phyloP scores from a whole-genome alignment of 2,888 invertebrate genomes.

The Teleiodes luculella region DNA sequence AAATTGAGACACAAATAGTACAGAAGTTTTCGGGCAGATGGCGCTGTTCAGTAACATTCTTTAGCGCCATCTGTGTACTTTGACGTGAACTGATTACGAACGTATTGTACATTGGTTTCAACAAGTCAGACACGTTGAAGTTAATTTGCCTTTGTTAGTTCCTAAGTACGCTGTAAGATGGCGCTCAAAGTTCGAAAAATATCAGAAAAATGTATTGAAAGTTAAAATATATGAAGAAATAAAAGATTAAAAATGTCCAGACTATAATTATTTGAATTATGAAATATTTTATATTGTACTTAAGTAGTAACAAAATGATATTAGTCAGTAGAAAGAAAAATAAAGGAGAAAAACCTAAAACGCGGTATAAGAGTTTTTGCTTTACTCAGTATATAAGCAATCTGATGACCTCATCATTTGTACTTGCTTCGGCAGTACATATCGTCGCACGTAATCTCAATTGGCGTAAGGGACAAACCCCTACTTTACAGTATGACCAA shows the following conservation, averaged over 20 bases:
- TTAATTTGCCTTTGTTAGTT: neutral
- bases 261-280: too few species aligned
- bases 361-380: conserved; percentile 25
- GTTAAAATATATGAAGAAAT: neutral
- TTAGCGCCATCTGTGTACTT: neutral
- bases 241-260: neutral
- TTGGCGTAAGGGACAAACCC: too few species aligned
- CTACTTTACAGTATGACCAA: too few species aligned
- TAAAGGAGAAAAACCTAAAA: conserved; percentile 20
- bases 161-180: neutral
- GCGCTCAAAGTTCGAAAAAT: neutral
- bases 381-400: conserved; percentile 13
- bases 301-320: neutral
- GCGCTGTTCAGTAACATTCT: too few species aligned
- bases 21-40: too few species aligned
- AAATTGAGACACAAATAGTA: neutral
- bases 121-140: too few species aligned
- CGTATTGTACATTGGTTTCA: too few species aligned
- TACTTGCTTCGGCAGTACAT: conserved; percentile 58
- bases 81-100: neutral
- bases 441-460: too few species aligned
- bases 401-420: rapidly evolving
- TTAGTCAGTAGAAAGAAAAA: too few species aligned
- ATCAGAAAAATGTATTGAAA: neutral
- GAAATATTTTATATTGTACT: too few species aligned